A percentile compares a stretch with the other conserved stretches of the same genome.
Evolutionary conservation across 2,113 vertebrate genomes (phyloP).

Genomic region (Phocoena sinus): DNA sequence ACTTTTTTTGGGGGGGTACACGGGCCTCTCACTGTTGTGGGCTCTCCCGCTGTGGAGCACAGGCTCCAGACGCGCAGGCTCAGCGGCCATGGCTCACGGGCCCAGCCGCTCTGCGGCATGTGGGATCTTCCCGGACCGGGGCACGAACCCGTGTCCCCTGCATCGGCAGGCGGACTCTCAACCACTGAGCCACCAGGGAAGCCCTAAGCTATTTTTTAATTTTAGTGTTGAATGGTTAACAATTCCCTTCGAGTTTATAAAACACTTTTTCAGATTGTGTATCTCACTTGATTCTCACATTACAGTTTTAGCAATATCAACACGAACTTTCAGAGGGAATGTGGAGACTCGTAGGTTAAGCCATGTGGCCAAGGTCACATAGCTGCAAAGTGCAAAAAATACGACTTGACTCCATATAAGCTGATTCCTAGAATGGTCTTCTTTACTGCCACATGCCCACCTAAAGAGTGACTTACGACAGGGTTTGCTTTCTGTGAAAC

Average conservation of each 20-base stretch:
- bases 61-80: too few relatives aligned
- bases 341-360: background rate
- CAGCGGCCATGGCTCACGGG: too few relatives aligned
- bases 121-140: too few relatives aligned
- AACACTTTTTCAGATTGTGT: background rate
- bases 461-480: background rate
- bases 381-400: background rate
- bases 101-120: too few relatives aligned
- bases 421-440: background rate
- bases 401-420: background rate
- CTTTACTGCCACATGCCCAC: background rate
- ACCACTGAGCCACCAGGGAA: too few relatives aligned
- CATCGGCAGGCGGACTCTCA: too few relatives aligned
- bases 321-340: slow-evolving; percentile 16
- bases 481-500: background rate
- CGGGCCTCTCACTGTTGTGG: too few relatives aligned
- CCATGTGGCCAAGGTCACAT: background rate
- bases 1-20: background rate
- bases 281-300: background rate
- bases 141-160: too few relatives aligned
- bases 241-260: slow-evolving; percentile 38
- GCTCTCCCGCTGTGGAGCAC: too few relatives aligned
- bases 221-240: background rate
- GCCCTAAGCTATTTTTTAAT: background rate
- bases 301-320: background rate